A percentile compares a stretch with the other conserved stretches of the same genome.
phyloP scores from a whole-genome alignment of 2,888 invertebrate genomes.

The Uropetala carovei region DNA sequence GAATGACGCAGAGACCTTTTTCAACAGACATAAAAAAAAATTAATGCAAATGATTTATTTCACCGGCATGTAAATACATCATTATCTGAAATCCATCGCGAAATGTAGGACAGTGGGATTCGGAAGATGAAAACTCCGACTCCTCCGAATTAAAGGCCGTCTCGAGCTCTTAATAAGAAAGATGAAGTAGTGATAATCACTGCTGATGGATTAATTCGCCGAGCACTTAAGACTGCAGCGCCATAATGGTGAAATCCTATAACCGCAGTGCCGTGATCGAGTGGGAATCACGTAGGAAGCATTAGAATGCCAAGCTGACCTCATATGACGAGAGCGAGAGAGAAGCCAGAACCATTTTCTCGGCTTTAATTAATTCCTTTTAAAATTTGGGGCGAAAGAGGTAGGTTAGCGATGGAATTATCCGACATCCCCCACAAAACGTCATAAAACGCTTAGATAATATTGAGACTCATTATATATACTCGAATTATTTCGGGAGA shows the following conservation, averaged over 20 bases:
- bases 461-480: too few species aligned
- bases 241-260: not conserved
- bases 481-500: too few species aligned
- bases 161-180: not conserved
- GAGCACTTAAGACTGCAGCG: not conserved
- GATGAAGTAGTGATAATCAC: conserved; percentile 4
- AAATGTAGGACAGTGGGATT: too few species aligned
- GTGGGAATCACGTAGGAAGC: not conserved
- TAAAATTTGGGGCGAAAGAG: not conserved
- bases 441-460: too few species aligned
- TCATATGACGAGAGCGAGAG: not conserved
- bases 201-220: conserved; percentile 35
- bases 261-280: not conserved
- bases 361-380: conserved; percentile 1
- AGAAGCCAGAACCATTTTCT: too few species aligned
- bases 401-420: not conserved
- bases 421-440: too few species aligned
- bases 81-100: too few species aligned
- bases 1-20: too few species aligned
- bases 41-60: too few species aligned
- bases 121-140: not conserved
- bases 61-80: too few species aligned
- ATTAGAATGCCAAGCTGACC: not conserved
- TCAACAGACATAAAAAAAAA: too few species aligned
- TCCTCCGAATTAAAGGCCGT: not conserved